Evolutionary conservation across 2,888 invertebrate species (phyloP).

Genomic region (Brenthis ino): DNA sequence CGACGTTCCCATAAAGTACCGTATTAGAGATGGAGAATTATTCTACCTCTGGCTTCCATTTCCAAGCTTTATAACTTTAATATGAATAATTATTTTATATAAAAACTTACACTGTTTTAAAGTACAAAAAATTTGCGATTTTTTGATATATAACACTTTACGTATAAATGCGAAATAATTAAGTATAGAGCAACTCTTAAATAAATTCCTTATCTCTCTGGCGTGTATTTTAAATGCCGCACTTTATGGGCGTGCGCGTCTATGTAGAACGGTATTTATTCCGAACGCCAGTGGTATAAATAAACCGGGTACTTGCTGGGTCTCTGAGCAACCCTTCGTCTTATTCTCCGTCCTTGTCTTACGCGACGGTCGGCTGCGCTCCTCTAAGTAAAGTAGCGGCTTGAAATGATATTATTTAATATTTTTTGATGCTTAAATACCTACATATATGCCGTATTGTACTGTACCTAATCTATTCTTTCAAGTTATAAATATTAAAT

Average conservation of each 20-base stretch:
- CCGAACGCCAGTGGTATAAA: conserved; percentile 46
- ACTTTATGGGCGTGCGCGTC: conserved; percentile 75
- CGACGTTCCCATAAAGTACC: conserved; percentile 77
- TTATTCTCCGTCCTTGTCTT: conserved; percentile 82
- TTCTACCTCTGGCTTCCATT: conserved; percentile 74
- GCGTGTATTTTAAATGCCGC: conserved; percentile 77
- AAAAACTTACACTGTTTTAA: conserved; percentile 48
- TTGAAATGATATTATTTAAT: conserved; percentile 39
- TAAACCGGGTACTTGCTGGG: conserved; percentile 68
- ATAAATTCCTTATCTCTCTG: conserved; percentile 82
- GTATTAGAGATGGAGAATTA: conserved; percentile 76
- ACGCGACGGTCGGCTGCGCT: conserved; percentile 78
- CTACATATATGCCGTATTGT: too few relatives aligned
- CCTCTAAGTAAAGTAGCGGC: conserved; percentile 61
- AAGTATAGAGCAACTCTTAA: conserved; percentile 48
- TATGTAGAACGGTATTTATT: conserved; percentile 68
- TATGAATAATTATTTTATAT: conserved; percentile 18
- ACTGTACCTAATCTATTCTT: too few relatives aligned
- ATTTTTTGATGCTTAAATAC: not conserved
- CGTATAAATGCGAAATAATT: conserved; percentile 33
- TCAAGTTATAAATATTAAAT: too few relatives aligned
- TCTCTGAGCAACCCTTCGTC: conserved; percentile 83
- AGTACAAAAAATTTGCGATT: conserved; percentile 63
- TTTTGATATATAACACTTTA: conserved; percentile 56
- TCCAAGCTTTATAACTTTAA: conserved; percentile 54